phyloP scores from a whole-genome alignment of 2,113 vertebrate genomes.

The Pteruthius melanotis region DNA sequence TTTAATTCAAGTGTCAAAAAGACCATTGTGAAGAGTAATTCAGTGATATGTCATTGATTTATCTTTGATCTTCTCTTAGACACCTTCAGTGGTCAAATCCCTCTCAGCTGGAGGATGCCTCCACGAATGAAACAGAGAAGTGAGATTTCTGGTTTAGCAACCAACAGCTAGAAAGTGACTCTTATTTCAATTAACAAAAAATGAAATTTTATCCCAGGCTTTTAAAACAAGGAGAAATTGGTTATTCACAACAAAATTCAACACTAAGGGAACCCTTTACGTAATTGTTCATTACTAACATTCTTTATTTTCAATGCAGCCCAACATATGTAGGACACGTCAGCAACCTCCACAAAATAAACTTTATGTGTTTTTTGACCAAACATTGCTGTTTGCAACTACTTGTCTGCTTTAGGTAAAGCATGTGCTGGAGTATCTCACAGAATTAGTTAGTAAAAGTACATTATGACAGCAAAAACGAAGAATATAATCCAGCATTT shows the following conservation, averaged over 20 bases:
- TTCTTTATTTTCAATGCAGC: neutral
- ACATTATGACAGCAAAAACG: neutral
- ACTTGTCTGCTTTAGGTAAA: neutral
- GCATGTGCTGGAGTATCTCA: neutral
- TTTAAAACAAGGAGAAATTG: neutral
- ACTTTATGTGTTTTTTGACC: neutral
- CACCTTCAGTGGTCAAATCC: neutral
- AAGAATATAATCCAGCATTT: neutral
- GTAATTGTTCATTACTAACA: neutral
- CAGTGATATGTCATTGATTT: neutral
- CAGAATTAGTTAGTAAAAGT: neutral
- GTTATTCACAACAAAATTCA: neutral
- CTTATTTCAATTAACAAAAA: neutral
- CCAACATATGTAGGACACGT: neutral
- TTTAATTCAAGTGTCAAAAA: neutral
- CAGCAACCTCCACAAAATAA: neutral
- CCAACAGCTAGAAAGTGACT: neutral
- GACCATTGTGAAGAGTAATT: neutral
- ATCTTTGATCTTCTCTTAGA: neutral
- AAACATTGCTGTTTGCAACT: neutral
- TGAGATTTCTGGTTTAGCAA: neutral
- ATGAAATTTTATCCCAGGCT: neutral
- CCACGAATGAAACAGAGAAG: neutral
- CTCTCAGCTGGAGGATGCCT: neutral
- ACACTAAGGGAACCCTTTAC: neutral